Conservation (phyloP, 2,113 vertebrate genomes). For the Meriones unguiculatus region DNA sequence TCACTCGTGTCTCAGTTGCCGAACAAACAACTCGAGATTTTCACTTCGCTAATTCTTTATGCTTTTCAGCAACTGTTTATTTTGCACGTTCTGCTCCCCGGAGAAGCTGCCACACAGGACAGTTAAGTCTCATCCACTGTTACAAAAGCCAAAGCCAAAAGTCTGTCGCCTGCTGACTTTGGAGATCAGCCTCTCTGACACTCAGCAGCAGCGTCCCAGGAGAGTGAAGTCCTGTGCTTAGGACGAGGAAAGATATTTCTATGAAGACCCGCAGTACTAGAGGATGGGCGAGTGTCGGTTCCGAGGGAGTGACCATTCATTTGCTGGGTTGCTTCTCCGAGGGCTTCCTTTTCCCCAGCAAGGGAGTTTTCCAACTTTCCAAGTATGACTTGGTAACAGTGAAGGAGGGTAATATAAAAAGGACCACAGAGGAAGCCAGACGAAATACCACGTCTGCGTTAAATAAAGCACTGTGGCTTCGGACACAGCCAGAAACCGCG, state of each 20-base stretch:
- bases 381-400: background rate
- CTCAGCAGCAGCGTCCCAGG: background rate
- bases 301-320: slow-evolving; percentile 50
- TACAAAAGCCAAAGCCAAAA: slow-evolving; percentile 32
- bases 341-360: slow-evolving; percentile 42
- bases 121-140: background rate
- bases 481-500: background rate
- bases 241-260: background rate
- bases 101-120: slow-evolving; percentile 43
- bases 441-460: slow-evolving; percentile 16
- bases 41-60: slow-evolving; percentile 66
- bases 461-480: background rate
- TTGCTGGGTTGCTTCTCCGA: background rate
- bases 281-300: background rate
- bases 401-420: slow-evolving; percentile 52
- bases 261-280: background rate
- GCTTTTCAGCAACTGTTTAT: slow-evolving; percentile 70
- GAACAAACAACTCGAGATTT: slow-evolving; percentile 67
- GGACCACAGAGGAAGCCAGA: slow-evolving; percentile 53
- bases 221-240: slow-evolving; percentile 3
- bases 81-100: slow-evolving; percentile 6
- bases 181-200: slow-evolving; percentile 36
- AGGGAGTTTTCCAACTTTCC: slow-evolving; percentile 55
- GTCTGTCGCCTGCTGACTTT: slow-evolving; percentile 54
- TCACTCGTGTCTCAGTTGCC: slow-evolving; percentile 59